Base-by-base conservation (phyloP, 2,113 vertebrate genomes). In the Hirundichthys speculiger region DNA sequence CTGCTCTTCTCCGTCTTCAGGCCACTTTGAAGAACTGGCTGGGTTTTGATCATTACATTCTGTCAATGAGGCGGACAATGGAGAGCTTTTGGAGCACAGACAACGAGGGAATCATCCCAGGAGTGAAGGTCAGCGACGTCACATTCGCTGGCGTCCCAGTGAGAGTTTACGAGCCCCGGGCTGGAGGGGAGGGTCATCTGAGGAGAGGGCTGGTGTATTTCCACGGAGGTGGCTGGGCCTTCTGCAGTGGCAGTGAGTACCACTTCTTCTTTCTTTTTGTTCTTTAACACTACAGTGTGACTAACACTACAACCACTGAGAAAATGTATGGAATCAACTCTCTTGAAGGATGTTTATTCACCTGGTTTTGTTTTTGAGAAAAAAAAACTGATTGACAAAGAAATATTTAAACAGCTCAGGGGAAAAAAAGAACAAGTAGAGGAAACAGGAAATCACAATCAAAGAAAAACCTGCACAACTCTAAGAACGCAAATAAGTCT, bases 181-280 rank as follows among this genome's bases (percentile, higher is more conserved):
- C 82, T 0, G 89, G 85, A 71, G 70, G 58, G 1, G 86, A 91
- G 39, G 90, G 88, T 39, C 85, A 73, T 0, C 90, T 96, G 73
- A 95, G 88, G 82, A 94, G 95, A 63, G 89, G 93, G 0, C 19
- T 99, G 34, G 24, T 98, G 81, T 99, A 86, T 53, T 87, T 96
- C 65, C 96, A 98, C 0, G 98, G 98, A 74, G 98, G 96, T 16
- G 98, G 96, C 79, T 99, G 98, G 98, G 93, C 95, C 6, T 11
- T 98, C 53, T 94, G 94, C 40, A 94, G 92, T 38, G 86, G 89
- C 86, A 96, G 97, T 99, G 92, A 62, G 96, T 94, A 30, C 1
- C 1, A 30, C 10, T 24, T 10, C 1, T n/a, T n/a, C n/a, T n/a
- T n/a, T n/a, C n/a, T n/a, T n/a, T n/a, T n/a, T n/a, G n/a, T n/a